Evolutionary conservation across 2,888 invertebrate genomes (phyloP).

Genomic region (Apantesis nais): DNA sequence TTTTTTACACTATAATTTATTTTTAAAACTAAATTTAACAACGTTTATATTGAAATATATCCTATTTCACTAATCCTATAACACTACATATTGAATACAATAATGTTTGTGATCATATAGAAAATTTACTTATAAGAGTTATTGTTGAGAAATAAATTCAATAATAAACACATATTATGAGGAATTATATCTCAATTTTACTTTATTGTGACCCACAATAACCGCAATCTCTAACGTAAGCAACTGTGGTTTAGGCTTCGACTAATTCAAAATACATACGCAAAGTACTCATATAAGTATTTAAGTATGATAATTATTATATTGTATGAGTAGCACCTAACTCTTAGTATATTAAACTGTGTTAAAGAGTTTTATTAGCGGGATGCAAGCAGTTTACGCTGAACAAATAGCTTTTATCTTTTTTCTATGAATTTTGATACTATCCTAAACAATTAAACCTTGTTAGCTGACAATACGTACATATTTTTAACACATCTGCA

Average conservation of each 20-base stretch:
- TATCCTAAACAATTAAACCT: too few species aligned
- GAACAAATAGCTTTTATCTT: too few species aligned
- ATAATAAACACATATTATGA: background rate
- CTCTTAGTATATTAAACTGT: background rate
- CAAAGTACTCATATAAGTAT: background rate
- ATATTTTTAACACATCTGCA: too few species aligned
- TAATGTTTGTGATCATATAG: background rate
- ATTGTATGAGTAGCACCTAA: background rate
- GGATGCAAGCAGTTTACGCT: too few species aligned
- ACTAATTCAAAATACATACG: background rate
- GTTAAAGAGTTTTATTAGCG: background rate
- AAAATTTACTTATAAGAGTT: background rate
- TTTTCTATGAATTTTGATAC: too few species aligned
- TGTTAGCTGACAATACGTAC: too few species aligned
- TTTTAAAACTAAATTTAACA: background rate
- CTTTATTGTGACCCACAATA: background rate
- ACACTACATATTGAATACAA: background rate
- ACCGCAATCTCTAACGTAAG: background rate
- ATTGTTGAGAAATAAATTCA: background rate
- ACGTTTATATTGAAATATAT: background rate
- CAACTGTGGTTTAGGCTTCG: constrained; percentile 2
- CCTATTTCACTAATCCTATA: background rate
- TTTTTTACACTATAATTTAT: too few species aligned
- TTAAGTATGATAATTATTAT: background rate
- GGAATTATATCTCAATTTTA: background rate